These are phyloP conservation scores for Solenodon paradoxus DNA, from an alignment of 2,113 vertebrate species.

Conservation along the genomic window DNA sequence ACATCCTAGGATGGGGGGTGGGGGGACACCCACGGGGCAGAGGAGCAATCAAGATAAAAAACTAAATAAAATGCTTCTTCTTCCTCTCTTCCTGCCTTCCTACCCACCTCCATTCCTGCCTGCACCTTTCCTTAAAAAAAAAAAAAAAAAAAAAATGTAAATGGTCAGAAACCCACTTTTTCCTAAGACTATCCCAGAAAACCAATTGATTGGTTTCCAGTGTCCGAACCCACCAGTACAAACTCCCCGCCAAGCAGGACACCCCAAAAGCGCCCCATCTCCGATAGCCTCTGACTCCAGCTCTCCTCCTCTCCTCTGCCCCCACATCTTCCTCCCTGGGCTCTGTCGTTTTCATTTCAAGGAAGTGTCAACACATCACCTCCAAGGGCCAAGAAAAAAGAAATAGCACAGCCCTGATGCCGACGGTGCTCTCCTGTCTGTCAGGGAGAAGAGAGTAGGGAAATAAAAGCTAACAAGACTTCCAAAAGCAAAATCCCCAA, in stretches of 20 bases:
- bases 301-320: neutral
- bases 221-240: neutral
- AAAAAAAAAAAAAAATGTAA: no score
- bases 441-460: neutral
- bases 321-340: neutral
- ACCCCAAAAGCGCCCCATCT: neutral
- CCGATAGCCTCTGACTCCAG: no score
- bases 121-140: no score
- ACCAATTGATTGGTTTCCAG: neutral
- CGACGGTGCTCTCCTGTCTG: neutral
- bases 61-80: no score
- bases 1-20: no score
- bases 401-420: neutral
- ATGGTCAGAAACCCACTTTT: neutral
- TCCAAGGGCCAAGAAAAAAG: constrained; percentile 41
- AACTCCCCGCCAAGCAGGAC: neutral
- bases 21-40: no score
- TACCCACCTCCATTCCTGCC: no score
- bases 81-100: no score
- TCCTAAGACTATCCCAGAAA: neutral
- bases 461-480: constrained; percentile 56
- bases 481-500: constrained; percentile 47
- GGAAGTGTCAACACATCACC: neutral
- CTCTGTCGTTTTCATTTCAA: neutral
- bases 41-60: no score